These are phyloP conservation scores for Diprion similis DNA, from an alignment of 1,140 invertebrate genomes.

Conservation along the genomic window DNA sequence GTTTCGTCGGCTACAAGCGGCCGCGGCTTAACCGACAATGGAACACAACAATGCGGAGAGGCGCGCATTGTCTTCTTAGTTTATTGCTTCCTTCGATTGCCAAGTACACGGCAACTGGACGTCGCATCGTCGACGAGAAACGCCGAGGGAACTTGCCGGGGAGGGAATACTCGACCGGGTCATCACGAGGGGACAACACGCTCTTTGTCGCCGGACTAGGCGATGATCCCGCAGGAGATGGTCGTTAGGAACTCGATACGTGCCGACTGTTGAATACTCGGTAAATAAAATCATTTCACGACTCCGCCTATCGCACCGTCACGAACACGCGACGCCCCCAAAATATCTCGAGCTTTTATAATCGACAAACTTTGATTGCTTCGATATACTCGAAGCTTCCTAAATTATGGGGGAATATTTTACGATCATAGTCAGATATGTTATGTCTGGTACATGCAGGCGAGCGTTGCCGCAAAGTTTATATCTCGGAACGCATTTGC, in stretches of 20 bases:
- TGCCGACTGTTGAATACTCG: not conserved
- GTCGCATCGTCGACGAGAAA: not conserved
- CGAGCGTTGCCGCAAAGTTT: no score
- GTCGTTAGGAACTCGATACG: not conserved
- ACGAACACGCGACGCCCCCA: no score
- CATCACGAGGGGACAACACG: not conserved
- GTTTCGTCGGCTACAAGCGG: slow-evolving; percentile 30
- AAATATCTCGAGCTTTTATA: no score
- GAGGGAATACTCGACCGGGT: not conserved
- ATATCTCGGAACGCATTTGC: no score
- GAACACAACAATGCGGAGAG: slow-evolving; percentile 25
- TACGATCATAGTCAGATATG: no score
- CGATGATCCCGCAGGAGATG: not conserved
- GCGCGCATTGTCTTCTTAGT: slow-evolving; percentile 54
- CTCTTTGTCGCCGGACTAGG: not conserved
- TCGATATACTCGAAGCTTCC: no score
- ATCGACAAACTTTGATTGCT: no score
- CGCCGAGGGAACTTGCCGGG: not conserved
- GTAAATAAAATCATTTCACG: no score
- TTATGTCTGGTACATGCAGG: no score
- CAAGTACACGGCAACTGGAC: slow-evolving; percentile 42
- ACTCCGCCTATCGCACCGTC: no score
- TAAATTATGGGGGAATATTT: no score
- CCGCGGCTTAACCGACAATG: slow-evolving; percentile 46
- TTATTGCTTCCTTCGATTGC: slow-evolving; percentile 55